Conservation (phyloP, 2,113 vertebrate species). For the Tursiops truncatus region DNA sequence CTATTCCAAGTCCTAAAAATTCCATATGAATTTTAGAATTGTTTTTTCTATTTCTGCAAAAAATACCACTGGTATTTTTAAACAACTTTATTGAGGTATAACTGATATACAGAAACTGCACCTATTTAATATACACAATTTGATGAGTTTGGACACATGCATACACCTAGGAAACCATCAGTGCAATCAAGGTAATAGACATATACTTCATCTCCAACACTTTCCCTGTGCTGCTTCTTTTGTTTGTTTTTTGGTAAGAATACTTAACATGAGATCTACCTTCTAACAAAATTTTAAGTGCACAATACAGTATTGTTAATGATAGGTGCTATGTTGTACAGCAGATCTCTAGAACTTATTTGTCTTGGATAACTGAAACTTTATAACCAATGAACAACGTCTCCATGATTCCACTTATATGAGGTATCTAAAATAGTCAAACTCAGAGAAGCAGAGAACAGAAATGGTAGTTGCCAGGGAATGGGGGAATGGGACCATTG, state of each 20-base stretch:
- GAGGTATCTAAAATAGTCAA: background rate
- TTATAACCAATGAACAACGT: background rate
- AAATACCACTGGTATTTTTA: background rate
- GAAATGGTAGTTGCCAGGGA: background rate
- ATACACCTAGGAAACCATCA: background rate
- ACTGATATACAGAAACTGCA: background rate
- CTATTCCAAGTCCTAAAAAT: background rate
- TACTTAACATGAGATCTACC: background rate
- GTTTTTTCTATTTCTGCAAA: background rate
- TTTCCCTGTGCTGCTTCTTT: background rate
- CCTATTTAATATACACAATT: background rate
- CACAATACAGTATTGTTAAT: background rate
- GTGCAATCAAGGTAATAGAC: background rate
- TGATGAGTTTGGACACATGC: background rate
- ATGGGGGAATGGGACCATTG: background rate
- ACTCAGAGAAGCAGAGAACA: background rate
- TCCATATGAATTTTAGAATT: background rate
- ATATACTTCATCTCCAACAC: background rate
- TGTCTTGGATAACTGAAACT: background rate
- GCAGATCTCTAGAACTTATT: background rate
- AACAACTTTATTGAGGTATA: background rate
- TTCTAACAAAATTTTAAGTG: background rate
- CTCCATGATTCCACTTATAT: background rate
- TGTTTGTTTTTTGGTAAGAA: background rate
- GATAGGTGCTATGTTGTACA: background rate